Evolutionary conservation across 2,888 invertebrate genomes (phyloP).

Genomic region (Yponomeuta malinellus): DNA sequence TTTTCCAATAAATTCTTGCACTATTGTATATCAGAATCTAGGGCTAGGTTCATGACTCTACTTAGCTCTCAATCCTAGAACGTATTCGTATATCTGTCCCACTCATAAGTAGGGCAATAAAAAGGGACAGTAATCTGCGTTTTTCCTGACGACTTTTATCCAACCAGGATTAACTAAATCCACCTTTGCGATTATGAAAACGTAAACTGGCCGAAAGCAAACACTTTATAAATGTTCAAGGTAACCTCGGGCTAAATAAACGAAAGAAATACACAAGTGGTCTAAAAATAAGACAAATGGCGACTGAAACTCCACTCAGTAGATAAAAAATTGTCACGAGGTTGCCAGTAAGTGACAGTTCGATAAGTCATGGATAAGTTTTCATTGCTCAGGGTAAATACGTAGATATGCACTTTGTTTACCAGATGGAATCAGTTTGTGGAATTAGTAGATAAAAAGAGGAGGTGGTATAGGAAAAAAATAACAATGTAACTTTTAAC

Average conservation of each 20-base stretch:
- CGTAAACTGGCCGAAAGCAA: background rate
- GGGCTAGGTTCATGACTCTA: too few relatives aligned
- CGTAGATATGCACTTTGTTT: background rate
- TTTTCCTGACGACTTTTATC: too few relatives aligned
- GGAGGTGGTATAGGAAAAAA: too few relatives aligned
- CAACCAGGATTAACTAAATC: background rate
- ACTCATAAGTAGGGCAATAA: too few relatives aligned
- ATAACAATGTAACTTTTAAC: too few relatives aligned
- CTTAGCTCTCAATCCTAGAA: too few relatives aligned
- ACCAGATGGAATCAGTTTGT: background rate
- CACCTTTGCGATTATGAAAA: background rate
- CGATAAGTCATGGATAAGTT: background rate
- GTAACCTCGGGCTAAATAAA: background rate
- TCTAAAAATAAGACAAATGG: background rate
- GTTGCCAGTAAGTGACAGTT: background rate
- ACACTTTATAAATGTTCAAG: constrained; percentile 3
- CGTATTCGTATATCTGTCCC: too few relatives aligned
- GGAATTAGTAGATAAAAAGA: too few relatives aligned
- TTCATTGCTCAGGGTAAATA: background rate
- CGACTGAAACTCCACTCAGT: background rate
- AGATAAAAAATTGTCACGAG: background rate
- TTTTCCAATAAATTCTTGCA: too few relatives aligned
- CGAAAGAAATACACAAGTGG: background rate
- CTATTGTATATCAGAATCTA: too few relatives aligned
- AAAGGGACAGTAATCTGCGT: too few relatives aligned